Percentiles rank a stretch among this genome's conserved stretches.
Evolutionary conservation across 1,140 invertebrate species (phyloP).

Genomic region (Drosophila guanche): DNA sequence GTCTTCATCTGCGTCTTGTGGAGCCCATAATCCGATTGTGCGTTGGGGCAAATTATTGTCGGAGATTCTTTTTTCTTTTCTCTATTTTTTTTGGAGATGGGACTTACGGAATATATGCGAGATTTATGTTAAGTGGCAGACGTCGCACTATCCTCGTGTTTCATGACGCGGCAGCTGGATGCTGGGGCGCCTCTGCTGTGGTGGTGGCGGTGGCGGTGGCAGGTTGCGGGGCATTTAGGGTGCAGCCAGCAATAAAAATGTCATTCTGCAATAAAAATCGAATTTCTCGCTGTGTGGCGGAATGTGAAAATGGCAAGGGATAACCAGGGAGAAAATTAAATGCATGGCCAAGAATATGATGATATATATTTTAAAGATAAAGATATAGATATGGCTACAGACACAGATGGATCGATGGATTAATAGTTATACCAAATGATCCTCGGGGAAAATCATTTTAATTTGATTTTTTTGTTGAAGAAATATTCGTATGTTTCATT

Average conservation of each 20-base stretch:
- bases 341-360: too few species aligned
- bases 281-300: conserved; percentile 28
- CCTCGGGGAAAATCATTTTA: too few species aligned
- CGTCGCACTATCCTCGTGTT: conserved; percentile 18
- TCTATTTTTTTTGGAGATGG: neutral
- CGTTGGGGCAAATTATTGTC: conserved; percentile 62
- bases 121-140: conserved; percentile 72
- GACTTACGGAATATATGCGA: conserved; percentile 37
- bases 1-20: neutral
- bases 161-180: too few species aligned
- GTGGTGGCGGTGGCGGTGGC: neutral
- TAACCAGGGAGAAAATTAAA: neutral
- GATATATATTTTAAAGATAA: too few species aligned
- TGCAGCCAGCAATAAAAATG: conserved; percentile 61
- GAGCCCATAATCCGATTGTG: conserved; percentile 60
- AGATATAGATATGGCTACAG: too few species aligned
- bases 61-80: conserved; percentile 34
- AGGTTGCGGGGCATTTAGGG: neutral
- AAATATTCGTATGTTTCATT: too few species aligned
- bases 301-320: neutral
- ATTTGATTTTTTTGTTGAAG: too few species aligned
- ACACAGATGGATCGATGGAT: too few species aligned
- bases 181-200: too few species aligned
- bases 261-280: conserved; percentile 59
- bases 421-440: too few species aligned